phyloP scores from a whole-genome alignment of 2,888 invertebrate species.

The Heliconius cydno region DNA sequence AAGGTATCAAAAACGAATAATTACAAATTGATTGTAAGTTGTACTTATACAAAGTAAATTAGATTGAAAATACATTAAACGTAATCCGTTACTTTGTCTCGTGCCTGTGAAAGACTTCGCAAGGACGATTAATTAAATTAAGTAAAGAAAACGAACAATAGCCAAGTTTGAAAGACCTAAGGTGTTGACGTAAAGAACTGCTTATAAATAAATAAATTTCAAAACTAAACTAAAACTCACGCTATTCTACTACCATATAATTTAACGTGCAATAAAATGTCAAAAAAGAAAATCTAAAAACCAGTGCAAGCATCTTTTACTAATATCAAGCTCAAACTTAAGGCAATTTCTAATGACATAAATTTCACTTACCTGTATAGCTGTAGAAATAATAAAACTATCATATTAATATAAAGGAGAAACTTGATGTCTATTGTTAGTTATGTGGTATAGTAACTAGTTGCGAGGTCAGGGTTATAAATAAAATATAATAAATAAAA shows the following conservation, averaged over 20 bases:
- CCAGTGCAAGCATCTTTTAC: constrained; percentile 25
- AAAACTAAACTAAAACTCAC: constrained; percentile 16
- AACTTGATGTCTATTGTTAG: constrained; percentile 3
- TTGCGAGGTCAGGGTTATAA: not conserved
- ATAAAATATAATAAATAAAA: constrained; percentile 11
- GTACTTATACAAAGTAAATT: not conserved
- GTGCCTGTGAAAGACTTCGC: constrained; percentile 24
- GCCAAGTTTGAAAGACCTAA: constrained; percentile 49
- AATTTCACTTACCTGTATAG: constrained; percentile 36
- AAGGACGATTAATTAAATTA: constrained; percentile 47
- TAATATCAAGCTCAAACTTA: constrained; percentile 28
- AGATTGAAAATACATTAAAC: constrained; percentile 26
- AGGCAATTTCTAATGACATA: constrained; percentile 29
- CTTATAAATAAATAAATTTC: constrained; percentile 22
- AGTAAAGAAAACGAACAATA: constrained; percentile 52
- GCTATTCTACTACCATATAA: constrained; percentile 8
- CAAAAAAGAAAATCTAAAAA: constrained; percentile 25
- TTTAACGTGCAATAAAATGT: constrained; percentile 37
- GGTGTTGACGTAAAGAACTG: constrained; percentile 21
- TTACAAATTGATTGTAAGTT: constrained; percentile 11
- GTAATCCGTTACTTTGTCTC: constrained; percentile 31
- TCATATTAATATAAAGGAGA: not conserved
- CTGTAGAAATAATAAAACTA: constrained; percentile 8
- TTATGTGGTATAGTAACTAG: not conserved
- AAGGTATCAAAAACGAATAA: not conserved